A percentile compares a stretch with the other conserved stretches of the same genome.
These are phyloP conservation scores for Manis crassicaudata DNA, from an alignment of 2,797 vertebrate species.

Conservation along the genomic window DNA sequence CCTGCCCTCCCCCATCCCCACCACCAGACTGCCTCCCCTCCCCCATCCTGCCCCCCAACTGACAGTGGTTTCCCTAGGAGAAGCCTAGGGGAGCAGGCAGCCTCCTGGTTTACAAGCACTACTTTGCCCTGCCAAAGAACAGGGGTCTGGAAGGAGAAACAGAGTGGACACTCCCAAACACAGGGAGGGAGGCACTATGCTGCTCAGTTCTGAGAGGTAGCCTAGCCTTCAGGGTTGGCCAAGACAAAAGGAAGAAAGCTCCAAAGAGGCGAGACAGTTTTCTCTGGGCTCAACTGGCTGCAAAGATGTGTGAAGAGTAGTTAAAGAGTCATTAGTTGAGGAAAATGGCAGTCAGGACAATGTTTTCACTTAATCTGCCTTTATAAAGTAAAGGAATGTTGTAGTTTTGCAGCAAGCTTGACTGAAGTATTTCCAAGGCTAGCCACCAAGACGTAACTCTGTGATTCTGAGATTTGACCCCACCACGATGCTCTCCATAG, in stretches of 20 bases:
- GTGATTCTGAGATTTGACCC: not conserved
- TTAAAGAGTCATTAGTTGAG: not conserved
- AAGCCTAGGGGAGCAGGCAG: not conserved
- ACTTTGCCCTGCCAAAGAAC: conserved; percentile 32
- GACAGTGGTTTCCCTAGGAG: conserved; percentile 34
- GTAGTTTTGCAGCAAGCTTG: not conserved
- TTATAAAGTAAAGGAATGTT: not conserved
- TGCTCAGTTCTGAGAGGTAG: not conserved
- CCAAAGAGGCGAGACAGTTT: not conserved
- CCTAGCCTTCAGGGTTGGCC: not conserved
- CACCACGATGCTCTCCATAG: rapidly evolving
- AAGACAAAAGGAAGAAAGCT: not conserved
- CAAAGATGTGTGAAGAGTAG: not conserved
- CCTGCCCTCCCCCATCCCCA: conserved; percentile 54
- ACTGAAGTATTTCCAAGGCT: conserved; percentile 29
- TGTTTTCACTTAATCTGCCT: not conserved
- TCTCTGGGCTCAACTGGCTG: not conserved
- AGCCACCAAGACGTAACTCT: not conserved
- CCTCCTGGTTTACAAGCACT: not conserved
- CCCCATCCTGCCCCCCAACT: not conserved
- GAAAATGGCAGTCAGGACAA: not conserved
- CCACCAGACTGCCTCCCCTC: not conserved
- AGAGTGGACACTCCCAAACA: not conserved
- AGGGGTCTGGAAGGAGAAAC: conserved; percentile 35
- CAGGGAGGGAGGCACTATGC: not conserved